A percentile compares a stretch with the other conserved stretches of the same genome.
Evolutionary conservation across 2,797 vertebrate genomes (phyloP).

Genomic region (Ataeniobius toweri): DNA sequence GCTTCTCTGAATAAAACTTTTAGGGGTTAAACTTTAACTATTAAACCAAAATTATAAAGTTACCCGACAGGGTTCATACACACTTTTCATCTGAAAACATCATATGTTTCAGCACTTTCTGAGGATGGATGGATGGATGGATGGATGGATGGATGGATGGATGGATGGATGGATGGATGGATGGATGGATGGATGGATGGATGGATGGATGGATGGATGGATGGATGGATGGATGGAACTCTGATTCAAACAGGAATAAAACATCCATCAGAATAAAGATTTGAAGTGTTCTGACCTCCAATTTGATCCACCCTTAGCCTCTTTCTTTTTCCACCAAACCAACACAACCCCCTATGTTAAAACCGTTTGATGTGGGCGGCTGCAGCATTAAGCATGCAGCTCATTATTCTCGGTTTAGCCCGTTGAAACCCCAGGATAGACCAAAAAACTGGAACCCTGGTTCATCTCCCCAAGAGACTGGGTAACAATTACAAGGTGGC

Average conservation of each 20-base stretch:
- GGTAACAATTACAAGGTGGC: constrained; percentile 63
- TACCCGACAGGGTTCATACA: neutral
- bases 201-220: too few species aligned
- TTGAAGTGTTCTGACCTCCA: neutral
- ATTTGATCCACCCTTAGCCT: constrained; percentile 1
- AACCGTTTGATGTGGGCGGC: constrained; percentile 46
- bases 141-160: too few species aligned
- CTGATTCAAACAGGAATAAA: constrained; percentile 2
- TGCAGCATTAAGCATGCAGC: constrained; percentile 46
- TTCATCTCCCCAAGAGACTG: constrained; percentile 69
- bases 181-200: too few species aligned
- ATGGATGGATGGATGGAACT: neutral
- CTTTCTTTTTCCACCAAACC: constrained; percentile 12
- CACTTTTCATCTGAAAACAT: neutral
- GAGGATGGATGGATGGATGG: neutral
- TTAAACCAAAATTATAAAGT: neutral
- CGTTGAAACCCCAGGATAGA: constrained; percentile 46
- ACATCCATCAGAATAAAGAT: neutral
- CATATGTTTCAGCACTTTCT: neutral
- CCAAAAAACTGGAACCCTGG: constrained; percentile 45
- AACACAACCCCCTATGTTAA: constrained; percentile 19
- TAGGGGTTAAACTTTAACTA: neutral
- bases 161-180: too few species aligned
- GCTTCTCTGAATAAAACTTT: neutral
- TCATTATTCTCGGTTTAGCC: constrained; percentile 26